Evolutionary conservation across 1,140 invertebrate genomes (phyloP).

Genomic region (Zeugodacus cucurbitae): DNA sequence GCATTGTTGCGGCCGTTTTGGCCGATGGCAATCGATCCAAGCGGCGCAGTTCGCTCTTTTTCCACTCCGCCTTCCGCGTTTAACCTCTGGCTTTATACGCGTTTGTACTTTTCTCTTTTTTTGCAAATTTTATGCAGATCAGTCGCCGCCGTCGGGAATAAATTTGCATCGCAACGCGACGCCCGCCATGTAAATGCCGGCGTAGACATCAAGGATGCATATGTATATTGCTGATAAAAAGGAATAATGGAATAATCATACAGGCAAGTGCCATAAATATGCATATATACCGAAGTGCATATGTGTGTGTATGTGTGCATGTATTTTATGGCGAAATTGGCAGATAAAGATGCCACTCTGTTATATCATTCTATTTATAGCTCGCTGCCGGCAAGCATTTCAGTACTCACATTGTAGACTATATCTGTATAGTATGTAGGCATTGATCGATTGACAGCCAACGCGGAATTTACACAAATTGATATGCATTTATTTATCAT

Average conservation of each 20-base stretch:
- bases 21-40: not conserved
- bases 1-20: not conserved
- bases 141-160: not conserved
- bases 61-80: not conserved
- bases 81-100: not conserved
- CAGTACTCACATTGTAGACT: not conserved
- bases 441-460: not conserved
- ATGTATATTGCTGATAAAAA: too few species aligned
- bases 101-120: not conserved
- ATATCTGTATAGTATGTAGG: not conserved
- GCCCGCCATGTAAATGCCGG: too few species aligned
- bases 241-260: too few species aligned
- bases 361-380: not conserved
- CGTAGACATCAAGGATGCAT: not conserved
- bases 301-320: not conserved
- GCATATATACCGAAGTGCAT: not conserved
- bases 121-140: constrained; percentile 21
- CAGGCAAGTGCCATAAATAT: not conserved
- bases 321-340: not conserved
- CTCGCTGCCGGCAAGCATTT: not conserved
- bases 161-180: not conserved
- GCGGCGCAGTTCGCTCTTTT: not conserved
- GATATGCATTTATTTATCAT: not conserved
- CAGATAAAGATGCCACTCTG: constrained; percentile 8
- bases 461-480: not conserved